A percentile compares a stretch with the other conserved stretches of the same genome.
phyloP scores from a whole-genome alignment of 1,140 invertebrate genomes.

The Yoshiicerus persimilis region DNA sequence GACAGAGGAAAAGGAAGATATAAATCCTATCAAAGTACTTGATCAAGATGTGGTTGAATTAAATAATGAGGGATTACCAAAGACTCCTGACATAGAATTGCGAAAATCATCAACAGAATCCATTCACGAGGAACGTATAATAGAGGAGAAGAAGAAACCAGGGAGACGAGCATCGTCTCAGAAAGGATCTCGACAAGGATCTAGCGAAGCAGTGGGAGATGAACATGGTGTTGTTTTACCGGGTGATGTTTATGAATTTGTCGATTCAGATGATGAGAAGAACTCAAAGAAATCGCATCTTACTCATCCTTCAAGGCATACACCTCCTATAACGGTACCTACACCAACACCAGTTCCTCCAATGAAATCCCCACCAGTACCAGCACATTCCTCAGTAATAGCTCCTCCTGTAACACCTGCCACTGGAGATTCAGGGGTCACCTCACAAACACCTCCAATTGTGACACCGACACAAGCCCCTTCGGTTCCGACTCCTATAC shows the following conservation, averaged over 20 bases:
- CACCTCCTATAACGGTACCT: conserved; percentile 9
- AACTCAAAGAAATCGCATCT: neutral
- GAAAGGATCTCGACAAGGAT: conserved; percentile 23
- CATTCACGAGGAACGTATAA: neutral
- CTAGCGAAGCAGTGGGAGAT: neutral
- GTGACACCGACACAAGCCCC: neutral
- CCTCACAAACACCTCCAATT: neutral
- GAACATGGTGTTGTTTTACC: neutral
- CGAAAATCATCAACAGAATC: conserved; percentile 15
- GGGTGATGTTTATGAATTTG: conserved; percentile 50
- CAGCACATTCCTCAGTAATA: neutral
- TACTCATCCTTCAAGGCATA: conserved; percentile 21
- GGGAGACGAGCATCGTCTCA: neutral
- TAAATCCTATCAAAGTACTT: neutral
- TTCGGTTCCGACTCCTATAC: neutral
- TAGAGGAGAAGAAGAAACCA: conserved; percentile 1
- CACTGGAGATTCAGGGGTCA: neutral
- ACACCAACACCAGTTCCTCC: conserved; percentile 7
- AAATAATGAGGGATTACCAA: neutral
- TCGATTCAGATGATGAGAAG: conserved; percentile 50
- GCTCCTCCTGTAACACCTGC: neutral
- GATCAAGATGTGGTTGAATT: neutral
- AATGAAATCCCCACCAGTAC: conserved; percentile 19
- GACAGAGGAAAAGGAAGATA: neutral
- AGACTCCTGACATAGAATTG: conserved; percentile 31